These are phyloP conservation scores for Todiramphus chloris DNA, from an alignment of 2,113 vertebrate genomes.

Conservation along the genomic window DNA sequence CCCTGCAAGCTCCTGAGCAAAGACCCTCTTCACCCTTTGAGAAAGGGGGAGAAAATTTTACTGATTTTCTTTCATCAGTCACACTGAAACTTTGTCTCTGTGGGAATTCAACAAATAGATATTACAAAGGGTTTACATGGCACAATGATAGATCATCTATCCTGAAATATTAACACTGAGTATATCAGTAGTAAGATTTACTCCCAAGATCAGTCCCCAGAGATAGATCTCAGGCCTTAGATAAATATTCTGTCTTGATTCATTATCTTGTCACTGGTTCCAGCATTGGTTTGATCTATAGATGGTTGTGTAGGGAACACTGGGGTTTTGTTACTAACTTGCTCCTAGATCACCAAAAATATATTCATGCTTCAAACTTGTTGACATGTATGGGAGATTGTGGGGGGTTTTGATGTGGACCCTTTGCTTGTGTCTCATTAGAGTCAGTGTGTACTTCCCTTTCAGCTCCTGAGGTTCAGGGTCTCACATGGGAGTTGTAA, in stretches of 20 bases:
- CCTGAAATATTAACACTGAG: not conserved
- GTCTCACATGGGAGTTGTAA: not conserved
- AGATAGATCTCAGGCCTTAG: not conserved
- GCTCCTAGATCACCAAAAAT: not conserved
- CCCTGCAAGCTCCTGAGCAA: no score
- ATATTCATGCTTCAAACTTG: not conserved
- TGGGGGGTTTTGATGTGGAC: not conserved
- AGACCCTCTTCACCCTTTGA: no score
- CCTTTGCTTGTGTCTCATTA: fast-evolving
- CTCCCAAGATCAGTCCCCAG: not conserved
- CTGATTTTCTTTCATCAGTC: not conserved
- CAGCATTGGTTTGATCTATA: not conserved
- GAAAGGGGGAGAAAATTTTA: not conserved
- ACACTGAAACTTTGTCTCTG: not conserved
- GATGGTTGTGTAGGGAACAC: not conserved
- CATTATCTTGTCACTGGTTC: conserved; percentile 3
- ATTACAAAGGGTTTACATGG: not conserved
- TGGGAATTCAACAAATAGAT: not conserved
- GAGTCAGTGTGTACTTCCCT: not conserved
- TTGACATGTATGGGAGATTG: fast-evolving
- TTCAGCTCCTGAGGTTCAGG: not conserved
- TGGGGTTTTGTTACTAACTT: not conserved
- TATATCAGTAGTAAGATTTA: not conserved
- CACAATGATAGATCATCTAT: not conserved
- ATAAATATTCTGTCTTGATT: not conserved